Evolutionary conservation across 2,888 invertebrate species (phyloP).

Genomic region (Philonicus albiceps): DNA sequence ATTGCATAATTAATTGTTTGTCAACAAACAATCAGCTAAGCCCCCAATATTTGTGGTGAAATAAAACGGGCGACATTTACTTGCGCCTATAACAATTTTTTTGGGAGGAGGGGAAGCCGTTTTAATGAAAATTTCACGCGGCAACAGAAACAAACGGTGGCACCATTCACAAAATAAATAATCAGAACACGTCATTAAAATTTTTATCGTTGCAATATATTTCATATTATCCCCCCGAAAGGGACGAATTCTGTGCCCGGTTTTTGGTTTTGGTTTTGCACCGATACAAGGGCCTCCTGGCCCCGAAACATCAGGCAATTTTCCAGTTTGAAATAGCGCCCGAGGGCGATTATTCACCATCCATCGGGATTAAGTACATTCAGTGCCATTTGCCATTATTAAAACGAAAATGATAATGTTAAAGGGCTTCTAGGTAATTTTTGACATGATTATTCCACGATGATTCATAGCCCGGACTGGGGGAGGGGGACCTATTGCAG

Average conservation of each 20-base stretch:
- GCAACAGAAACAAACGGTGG: not conserved
- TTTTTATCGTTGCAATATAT: conserved; percentile 24
- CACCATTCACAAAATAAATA: conserved; percentile 37
- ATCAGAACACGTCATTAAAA: conserved; percentile 31
- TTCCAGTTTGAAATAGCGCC: not conserved
- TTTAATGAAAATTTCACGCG: conserved; percentile 46
- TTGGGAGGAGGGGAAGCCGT: conserved; percentile 29
- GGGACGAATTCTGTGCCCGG: not conserved
- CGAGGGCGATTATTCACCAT: not conserved
- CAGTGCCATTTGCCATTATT: conserved; percentile 12
- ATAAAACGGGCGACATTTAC: conserved; percentile 45
- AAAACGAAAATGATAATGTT: not conserved
- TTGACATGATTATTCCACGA: conserved; percentile 10
- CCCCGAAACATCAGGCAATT: not conserved
- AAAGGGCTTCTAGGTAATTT: not conserved
- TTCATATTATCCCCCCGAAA: not conserved
- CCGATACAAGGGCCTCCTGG: not conserved
- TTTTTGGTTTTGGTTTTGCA: too few relatives aligned
- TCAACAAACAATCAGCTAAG: conserved; percentile 13
- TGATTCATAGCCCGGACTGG: not conserved
- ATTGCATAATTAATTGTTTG: conserved; percentile 20
- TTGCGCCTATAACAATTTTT: conserved; percentile 2
- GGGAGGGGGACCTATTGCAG: not conserved
- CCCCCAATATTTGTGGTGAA: not conserved
- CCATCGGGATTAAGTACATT: conserved; percentile 10